Evolutionary conservation across 2,113 vertebrate species (phyloP).

Genomic region (Thermophis baileyi): DNA sequence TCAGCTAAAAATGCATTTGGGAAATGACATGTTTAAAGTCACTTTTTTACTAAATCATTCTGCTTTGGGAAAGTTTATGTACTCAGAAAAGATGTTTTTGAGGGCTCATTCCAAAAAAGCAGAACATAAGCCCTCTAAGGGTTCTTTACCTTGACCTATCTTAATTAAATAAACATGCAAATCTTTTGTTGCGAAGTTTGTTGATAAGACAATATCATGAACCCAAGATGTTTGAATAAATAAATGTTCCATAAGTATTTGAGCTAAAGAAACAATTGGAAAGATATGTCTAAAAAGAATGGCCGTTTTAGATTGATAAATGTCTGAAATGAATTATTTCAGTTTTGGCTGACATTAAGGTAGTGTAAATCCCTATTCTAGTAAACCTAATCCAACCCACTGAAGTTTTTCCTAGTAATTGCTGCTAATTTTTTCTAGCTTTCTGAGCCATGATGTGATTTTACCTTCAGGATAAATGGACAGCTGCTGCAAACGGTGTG

Average conservation of each 20-base stretch:
- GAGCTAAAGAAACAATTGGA: no score
- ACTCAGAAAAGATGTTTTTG: not conserved
- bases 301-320: no score
- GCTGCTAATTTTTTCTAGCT: not conserved
- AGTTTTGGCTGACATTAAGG: not conserved
- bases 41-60: not conserved
- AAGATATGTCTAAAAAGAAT: no score
- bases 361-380: not conserved
- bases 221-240: no score
- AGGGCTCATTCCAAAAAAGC: not conserved
- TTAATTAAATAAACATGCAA: not conserved
- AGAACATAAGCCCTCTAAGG: not conserved
- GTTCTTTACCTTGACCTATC: not conserved
- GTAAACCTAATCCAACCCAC: not conserved
- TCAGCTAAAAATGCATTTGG: not conserved
- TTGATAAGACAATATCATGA: no score
- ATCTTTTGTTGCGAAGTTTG: not conserved
- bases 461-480: not conserved
- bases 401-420: not conserved
- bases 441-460: not conserved
- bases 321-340: not conserved
- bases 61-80: not conserved
- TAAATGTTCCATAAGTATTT: no score
- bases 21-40: no score
- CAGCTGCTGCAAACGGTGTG: not conserved